Conservation (phyloP, 1,140 invertebrate species). For the Magallana gigas region DNA sequence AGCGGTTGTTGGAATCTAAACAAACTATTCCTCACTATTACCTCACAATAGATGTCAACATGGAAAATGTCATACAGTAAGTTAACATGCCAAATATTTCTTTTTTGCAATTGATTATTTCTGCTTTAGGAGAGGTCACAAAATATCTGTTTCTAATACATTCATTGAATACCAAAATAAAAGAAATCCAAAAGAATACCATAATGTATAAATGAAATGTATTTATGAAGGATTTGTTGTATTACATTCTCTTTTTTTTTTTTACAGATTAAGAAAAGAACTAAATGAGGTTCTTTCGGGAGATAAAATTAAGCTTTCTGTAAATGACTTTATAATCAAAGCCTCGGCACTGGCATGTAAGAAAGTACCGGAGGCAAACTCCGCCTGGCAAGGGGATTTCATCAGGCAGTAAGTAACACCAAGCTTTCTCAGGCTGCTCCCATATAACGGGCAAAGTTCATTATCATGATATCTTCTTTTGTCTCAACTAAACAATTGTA, state of each 20-base stretch:
- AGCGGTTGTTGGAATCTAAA: constrained; percentile 94
- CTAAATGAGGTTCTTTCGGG: constrained; percentile 89
- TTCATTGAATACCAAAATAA: too few relatives aligned
- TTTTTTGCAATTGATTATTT: neutral
- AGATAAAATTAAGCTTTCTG: constrained; percentile 91
- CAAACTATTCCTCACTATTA: constrained; percentile 98
- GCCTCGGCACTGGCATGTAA: constrained; percentile 94
- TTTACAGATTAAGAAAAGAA: constrained; percentile 84
- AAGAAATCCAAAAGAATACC: too few relatives aligned
- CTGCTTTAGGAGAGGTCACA: neutral
- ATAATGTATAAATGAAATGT: too few relatives aligned
- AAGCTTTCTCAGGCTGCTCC: too few relatives aligned
- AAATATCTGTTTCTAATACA: neutral
- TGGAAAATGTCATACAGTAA: constrained; percentile 87
- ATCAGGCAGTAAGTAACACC: constrained; percentile 91
- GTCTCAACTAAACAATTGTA: too few relatives aligned
- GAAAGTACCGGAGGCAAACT: constrained; percentile 96
- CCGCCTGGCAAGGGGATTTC: constrained; percentile 95
- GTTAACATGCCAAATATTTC: constrained; percentile 41
- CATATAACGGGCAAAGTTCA: too few relatives aligned
- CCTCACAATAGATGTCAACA: constrained; percentile 90
- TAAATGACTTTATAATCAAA: constrained; percentile 99
- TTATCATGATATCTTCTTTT: too few relatives aligned
- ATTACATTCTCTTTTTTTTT: neutral
- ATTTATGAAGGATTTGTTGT: too few relatives aligned